A percentile compares a stretch with the other conserved stretches of the same genome.
phyloP scores from a whole-genome alignment of 2,113 vertebrate genomes.

The Empidonax alnorum region DNA sequence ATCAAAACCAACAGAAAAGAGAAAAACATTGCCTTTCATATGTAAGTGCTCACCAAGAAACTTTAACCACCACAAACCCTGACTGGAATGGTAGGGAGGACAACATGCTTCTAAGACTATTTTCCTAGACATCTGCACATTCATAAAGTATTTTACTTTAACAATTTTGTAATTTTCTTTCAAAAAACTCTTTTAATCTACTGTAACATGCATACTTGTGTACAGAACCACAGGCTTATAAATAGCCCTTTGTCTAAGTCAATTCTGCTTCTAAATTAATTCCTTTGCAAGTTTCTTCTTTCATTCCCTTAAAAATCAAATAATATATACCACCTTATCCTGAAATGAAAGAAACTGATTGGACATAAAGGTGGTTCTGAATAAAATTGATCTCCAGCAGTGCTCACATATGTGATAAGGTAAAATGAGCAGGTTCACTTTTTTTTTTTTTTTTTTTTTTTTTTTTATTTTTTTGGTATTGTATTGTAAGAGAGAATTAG shows the following conservation, averaged over 20 bases:
- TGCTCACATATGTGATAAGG: not conserved
- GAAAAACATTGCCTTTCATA: not conserved
- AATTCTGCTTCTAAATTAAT: conserved; percentile 4
- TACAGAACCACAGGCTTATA: not conserved
- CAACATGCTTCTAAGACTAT: not conserved
- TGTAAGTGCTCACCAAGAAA: not conserved
- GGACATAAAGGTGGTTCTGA: not conserved
- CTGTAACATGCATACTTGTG: not conserved
- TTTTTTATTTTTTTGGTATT: too few species aligned
- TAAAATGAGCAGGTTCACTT: not conserved
- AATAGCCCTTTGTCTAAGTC: not conserved
- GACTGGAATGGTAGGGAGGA: not conserved
- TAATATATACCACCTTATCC: not conserved
- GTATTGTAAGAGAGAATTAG: not conserved
- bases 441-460: too few species aligned
- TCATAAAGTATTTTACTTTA: not conserved
- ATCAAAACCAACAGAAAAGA: not conserved
- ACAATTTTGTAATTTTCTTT: not conserved
- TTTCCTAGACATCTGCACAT: not conserved
- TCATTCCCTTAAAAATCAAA: not conserved
- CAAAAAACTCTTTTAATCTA: not conserved
- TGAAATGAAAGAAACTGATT: conserved; percentile 37
- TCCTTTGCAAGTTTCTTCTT: not conserved
- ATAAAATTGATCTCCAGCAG: not conserved
- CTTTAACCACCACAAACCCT: not conserved